These are phyloP conservation scores for Seira sanloemensis DNA, from an alignment of 2,888 invertebrate genomes.

Conservation along the genomic window DNA sequence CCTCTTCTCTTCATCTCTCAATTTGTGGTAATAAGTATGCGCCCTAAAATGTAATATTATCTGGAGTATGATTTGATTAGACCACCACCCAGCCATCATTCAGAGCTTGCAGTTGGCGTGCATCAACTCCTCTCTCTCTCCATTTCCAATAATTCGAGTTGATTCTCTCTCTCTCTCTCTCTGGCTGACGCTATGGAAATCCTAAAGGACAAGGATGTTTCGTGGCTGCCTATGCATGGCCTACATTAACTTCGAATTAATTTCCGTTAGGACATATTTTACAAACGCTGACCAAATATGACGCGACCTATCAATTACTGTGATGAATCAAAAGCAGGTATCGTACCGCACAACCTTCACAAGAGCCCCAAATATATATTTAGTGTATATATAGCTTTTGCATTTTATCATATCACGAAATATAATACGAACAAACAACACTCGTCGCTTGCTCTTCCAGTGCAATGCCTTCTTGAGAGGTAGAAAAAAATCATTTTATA, in stretches of 20 bases:
- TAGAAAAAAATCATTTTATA: no score
- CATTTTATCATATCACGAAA: background rate
- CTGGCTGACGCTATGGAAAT: background rate
- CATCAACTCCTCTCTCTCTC: background rate
- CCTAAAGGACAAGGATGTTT: constrained; percentile 3
- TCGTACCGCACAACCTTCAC: background rate
- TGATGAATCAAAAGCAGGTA: background rate
- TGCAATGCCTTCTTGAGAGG: constrained; percentile 14
- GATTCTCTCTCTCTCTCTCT: no score
- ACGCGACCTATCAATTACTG: constrained; percentile 50
- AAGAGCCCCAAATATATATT: background rate
- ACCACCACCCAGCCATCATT: constrained; percentile 6
- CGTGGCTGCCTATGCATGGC: constrained; percentile 30
- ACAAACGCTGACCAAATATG: constrained; percentile 39
- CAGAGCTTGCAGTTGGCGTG: background rate
- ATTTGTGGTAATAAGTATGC: background rate
- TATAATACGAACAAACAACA: no score
- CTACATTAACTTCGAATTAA: constrained; percentile 59
- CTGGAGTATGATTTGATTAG: background rate
- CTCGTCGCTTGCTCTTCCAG: background rate
- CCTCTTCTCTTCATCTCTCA: background rate
- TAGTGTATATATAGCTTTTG: no score
- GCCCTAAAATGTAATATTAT: constrained; percentile 12
- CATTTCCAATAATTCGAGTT: no score
- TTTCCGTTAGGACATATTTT: constrained; percentile 59